Conservation (phyloP, 1,140 invertebrate species). For the Steinernema khuongi region DNA sequence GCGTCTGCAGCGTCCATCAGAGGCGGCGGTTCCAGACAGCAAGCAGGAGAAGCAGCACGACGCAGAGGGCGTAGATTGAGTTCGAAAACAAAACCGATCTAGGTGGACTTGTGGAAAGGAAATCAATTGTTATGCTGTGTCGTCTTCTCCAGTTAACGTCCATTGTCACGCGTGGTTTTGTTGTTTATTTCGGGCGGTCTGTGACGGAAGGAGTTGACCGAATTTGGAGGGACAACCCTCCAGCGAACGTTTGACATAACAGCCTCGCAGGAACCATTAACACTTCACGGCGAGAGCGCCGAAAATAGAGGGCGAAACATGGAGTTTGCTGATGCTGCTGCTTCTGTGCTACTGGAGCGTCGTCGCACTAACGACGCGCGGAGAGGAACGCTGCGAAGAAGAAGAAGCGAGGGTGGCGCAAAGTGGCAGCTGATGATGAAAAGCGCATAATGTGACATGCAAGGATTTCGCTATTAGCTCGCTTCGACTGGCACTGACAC, state of each 20-base stretch:
- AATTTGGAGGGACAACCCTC: background rate
- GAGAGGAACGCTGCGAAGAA: background rate
- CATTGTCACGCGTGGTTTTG: no score
- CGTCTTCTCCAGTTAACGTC: background rate
- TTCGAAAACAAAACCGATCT: background rate
- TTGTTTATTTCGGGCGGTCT: background rate
- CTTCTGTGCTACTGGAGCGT: background rate
- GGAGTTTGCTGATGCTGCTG: background rate
- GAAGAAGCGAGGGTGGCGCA: background rate
- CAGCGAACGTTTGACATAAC: background rate
- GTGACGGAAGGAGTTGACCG: background rate
- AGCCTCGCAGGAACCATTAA: background rate
- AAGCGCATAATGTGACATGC: background rate
- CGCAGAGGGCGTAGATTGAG: background rate
- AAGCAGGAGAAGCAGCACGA: background rate
- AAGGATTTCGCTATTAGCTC: background rate
- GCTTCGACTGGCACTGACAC: background rate
- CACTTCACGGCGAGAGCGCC: background rate
- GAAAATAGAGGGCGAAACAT: constrained; percentile 3
- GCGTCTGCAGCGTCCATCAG: no score
- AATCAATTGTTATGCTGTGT: background rate
- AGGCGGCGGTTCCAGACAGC: no score
- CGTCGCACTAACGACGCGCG: background rate
- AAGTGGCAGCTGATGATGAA: constrained; percentile 5
- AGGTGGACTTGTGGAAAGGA: background rate